Evolutionary conservation across 1,140 invertebrate species (phyloP).

Genomic region (Tetramorium alpestre): DNA sequence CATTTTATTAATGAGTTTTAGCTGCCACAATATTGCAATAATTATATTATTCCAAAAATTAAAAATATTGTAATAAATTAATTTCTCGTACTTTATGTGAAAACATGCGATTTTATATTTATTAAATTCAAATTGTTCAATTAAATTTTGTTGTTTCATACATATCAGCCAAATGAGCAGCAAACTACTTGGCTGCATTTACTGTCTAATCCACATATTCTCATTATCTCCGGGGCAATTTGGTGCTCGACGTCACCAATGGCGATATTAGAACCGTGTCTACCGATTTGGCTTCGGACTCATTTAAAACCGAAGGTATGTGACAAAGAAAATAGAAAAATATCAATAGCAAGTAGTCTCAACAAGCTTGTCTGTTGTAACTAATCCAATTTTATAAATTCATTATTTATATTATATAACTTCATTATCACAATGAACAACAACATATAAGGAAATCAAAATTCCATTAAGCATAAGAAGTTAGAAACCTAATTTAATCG

Average conservation of each 20-base stretch:
- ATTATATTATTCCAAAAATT: background rate
- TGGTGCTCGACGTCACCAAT: conserved; percentile 92
- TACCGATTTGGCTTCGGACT: conserved; percentile 93
- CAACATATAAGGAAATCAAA: background rate
- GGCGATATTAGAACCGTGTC: conserved; percentile 92
- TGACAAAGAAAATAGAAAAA: background rate
- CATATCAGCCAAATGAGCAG: conserved; percentile 53
- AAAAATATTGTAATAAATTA: background rate
- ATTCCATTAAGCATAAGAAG: background rate
- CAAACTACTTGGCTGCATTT: conserved; percentile 86
- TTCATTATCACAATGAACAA: background rate
- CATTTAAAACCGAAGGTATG: conserved; percentile 90
- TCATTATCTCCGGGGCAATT: conserved; percentile 89
- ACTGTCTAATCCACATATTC: conserved; percentile 87
- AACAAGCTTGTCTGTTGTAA: background rate
- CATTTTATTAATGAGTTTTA: background rate
- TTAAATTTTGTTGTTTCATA: background rate
- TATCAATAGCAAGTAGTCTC: background rate
- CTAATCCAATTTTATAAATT: background rate
- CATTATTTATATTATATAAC: background rate
- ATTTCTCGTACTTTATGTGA: background rate
- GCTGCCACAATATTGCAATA: background rate
- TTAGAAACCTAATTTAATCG: background rate
- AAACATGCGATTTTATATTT: background rate
- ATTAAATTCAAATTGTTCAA: background rate